Percentiles rank a stretch among this genome's conserved stretches.
These are phyloP conservation scores for Euborellia annulipes DNA, from an alignment of 1,140 invertebrate genomes.

Conservation along the genomic window DNA sequence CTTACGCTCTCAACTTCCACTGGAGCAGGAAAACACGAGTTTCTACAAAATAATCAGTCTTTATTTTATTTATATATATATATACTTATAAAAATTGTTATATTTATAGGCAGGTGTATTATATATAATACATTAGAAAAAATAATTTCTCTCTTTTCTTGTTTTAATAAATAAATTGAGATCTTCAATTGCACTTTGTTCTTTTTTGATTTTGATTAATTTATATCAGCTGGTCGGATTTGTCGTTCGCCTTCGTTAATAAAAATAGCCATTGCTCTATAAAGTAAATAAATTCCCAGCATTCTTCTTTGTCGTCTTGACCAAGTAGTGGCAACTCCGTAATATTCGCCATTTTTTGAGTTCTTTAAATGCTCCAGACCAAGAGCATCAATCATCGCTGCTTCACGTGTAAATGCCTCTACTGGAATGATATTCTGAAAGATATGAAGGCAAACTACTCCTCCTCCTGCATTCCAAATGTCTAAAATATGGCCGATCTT, in stretches of 20 bases:
- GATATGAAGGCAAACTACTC: slow-evolving; percentile 79
- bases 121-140: too few relatives aligned
- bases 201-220: background rate
- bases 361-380: slow-evolving; percentile 66
- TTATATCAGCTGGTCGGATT: slow-evolving; percentile 46
- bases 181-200: too few relatives aligned
- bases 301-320: slow-evolving; percentile 44
- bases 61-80: slow-evolving; percentile 8
- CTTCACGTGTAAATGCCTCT: slow-evolving; percentile 86
- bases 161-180: too few relatives aligned
- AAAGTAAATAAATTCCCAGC: slow-evolving; percentile 67
- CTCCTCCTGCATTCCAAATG: slow-evolving; percentile 68
- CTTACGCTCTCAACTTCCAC: slow-evolving; percentile 85
- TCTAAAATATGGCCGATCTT: slow-evolving; percentile 71
- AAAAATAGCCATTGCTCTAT: slow-evolving; percentile 71
- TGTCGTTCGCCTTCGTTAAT: slow-evolving; percentile 74
- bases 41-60: slow-evolving; percentile 92
- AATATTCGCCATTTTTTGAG: slow-evolving; percentile 65
- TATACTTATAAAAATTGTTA: background rate
- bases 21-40: slow-evolving; percentile 92
- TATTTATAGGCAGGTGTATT: background rate
- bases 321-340: slow-evolving; percentile 64
- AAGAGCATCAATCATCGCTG: slow-evolving; percentile 80
- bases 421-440: slow-evolving; percentile 83
- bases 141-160: too few relatives aligned